Evolutionary conservation across 2,797 vertebrate genomes (phyloP).

Genomic region (Pseudomugil tenellus): DNA sequence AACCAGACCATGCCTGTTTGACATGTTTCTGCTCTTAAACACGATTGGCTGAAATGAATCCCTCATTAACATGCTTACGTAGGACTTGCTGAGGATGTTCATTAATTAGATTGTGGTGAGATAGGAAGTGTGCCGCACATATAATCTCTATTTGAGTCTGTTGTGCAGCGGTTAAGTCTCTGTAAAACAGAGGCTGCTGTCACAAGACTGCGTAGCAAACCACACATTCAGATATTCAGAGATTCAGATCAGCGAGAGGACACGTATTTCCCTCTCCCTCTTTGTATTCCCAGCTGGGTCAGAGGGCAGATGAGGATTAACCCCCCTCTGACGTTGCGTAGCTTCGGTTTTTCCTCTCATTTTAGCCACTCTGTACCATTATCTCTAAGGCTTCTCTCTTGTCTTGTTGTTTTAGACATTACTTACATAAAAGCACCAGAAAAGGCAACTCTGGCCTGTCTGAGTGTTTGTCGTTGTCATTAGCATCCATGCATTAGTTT

Average conservation of each 20-base stretch:
- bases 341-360: conserved; percentile 31
- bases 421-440: conserved; percentile 6
- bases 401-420: neutral
- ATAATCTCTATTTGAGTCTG: conserved; percentile 18
- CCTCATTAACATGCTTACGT: neutral
- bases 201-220: conserved; percentile 77
- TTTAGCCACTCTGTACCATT: conserved; percentile 14
- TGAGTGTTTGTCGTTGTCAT: conserved; percentile 39
- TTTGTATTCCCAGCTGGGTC: conserved; percentile 38
- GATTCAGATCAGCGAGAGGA: conserved; percentile 56
- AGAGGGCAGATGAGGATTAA: conserved; percentile 47
- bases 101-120: neutral
- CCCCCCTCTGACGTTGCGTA: conserved; percentile 42
- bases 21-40: no score
- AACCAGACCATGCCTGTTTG: no score
- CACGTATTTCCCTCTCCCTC: conserved; percentile 31
- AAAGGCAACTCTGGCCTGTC: neutral
- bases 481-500: conserved; percentile 48
- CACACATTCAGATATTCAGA: conserved; percentile 69
- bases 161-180: conserved; percentile 30
- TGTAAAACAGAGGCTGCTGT: conserved; percentile 62
- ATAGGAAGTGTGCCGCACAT: no score
- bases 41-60: no score
- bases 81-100: neutral
- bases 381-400: neutral